Evolutionary conservation across 2,113 vertebrate genomes (phyloP).

Genomic region (Chamaea fasciata): DNA sequence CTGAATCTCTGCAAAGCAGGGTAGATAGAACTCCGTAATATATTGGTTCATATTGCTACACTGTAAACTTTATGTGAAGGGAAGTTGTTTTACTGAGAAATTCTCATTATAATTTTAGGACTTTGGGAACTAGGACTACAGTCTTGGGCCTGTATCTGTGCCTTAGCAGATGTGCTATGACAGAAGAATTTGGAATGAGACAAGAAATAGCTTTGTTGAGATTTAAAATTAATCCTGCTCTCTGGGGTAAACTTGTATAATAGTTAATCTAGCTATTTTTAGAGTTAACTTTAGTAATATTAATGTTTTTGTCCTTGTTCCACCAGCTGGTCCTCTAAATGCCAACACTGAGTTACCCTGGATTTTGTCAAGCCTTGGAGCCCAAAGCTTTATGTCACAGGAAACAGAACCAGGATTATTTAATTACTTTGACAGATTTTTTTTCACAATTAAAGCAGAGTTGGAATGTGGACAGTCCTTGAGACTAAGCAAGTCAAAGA

Average conservation of each 20-base stretch:
- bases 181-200: background rate
- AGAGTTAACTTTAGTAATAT: background rate
- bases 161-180: background rate
- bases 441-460: background rate
- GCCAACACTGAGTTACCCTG: background rate
- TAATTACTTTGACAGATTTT: background rate
- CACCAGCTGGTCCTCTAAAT: background rate
- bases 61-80: background rate
- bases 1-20: background rate
- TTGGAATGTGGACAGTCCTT: background rate
- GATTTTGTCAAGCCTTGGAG: background rate
- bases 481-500: background rate
- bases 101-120: background rate
- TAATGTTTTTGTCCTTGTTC: background rate
- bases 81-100: background rate
- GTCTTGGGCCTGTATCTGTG: background rate
- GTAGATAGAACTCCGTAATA: background rate
- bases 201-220: background rate
- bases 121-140: background rate
- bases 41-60: background rate
- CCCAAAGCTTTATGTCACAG: background rate
- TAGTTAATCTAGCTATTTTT: slow-evolving; percentile 21
- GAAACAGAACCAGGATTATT: background rate
- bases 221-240: slow-evolving; percentile 26
- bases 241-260: background rate